Conservation (phyloP, 2,797 vertebrate genomes). For the Huso huso region DNA sequence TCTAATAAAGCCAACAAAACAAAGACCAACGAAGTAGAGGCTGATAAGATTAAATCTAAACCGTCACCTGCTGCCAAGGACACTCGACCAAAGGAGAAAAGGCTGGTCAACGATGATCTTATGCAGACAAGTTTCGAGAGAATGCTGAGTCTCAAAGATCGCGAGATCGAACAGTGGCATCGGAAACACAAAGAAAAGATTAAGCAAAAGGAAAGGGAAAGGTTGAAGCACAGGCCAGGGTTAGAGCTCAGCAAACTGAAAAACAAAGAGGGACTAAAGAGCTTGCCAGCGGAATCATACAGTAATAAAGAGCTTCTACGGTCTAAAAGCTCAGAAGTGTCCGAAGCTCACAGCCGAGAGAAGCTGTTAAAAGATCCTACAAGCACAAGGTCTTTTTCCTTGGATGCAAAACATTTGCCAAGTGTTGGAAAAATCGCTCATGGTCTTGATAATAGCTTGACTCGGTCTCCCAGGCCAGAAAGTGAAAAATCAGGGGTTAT, state of each 20-base stretch:
- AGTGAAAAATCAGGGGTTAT: conserved; percentile 74
- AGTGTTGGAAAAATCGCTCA: conserved; percentile 62
- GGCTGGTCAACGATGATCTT: conserved; percentile 89
- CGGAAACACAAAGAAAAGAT: conserved; percentile 97
- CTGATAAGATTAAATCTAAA: conserved; percentile 76
- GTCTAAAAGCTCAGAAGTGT: conserved; percentile 85
- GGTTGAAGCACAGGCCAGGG: conserved; percentile 77
- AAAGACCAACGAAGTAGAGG: conserved; percentile 61
- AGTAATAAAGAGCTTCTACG: conserved; percentile 79
- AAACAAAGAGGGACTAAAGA: conserved; percentile 72
- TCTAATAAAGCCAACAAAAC: conserved; percentile 62
- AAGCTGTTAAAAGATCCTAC: conserved; percentile 70
- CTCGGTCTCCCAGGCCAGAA: conserved; percentile 80
- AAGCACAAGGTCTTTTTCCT: conserved; percentile 69
- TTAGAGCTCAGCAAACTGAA: conserved; percentile 73
- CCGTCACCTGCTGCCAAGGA: conserved; percentile 66
- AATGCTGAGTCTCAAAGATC: conserved; percentile 96
- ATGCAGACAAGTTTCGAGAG: conserved; percentile 99
- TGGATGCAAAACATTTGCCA: conserved; percentile 69
- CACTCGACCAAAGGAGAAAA: conserved; percentile 84
- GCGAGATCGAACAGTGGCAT: conserved; percentile 98
- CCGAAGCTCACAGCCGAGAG: conserved; percentile 68
- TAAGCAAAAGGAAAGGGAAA: conserved; percentile 93
- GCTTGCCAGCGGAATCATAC: conserved; percentile 47
- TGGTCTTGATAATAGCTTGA: conserved; percentile 72